Conservation (phyloP, 2,113 vertebrate genomes). For the Asarcornis scutulata region DNA sequence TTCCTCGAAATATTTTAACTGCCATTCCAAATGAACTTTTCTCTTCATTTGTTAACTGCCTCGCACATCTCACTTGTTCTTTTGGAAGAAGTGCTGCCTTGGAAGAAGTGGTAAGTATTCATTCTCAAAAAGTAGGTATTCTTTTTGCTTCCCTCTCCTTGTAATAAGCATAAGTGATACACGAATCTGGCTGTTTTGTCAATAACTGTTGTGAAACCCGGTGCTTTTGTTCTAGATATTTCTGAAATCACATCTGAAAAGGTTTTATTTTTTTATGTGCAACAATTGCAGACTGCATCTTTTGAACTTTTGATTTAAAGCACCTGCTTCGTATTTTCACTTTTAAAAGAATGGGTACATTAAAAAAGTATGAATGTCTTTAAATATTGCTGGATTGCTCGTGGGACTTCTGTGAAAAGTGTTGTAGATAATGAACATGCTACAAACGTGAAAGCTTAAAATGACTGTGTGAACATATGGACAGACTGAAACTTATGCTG, state of each 20-base stretch:
- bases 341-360: neutral
- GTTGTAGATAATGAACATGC: neutral
- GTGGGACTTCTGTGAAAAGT: neutral
- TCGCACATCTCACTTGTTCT: constrained; percentile 95
- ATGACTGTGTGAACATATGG: neutral
- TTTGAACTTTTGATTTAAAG: neutral
- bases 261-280: neutral
- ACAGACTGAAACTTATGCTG: neutral
- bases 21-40: constrained; percentile 95
- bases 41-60: constrained; percentile 97
- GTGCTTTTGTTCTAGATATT: neutral
- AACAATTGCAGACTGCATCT: neutral
- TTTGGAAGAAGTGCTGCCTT: constrained; percentile 97
- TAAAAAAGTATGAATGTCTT: neutral
- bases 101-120: constrained; percentile 93
- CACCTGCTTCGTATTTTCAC: neutral
- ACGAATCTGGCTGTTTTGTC: neutral
- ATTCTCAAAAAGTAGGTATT: neutral
- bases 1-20: constrained; percentile 92
- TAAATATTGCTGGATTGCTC: neutral
- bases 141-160: neutral
- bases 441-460: neutral
- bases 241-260: neutral
- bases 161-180: neutral
- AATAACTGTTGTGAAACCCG: neutral